Evolutionary conservation across 2,113 vertebrate species (phyloP).

Genomic region (Paracanthobrama guichenoti): DNA sequence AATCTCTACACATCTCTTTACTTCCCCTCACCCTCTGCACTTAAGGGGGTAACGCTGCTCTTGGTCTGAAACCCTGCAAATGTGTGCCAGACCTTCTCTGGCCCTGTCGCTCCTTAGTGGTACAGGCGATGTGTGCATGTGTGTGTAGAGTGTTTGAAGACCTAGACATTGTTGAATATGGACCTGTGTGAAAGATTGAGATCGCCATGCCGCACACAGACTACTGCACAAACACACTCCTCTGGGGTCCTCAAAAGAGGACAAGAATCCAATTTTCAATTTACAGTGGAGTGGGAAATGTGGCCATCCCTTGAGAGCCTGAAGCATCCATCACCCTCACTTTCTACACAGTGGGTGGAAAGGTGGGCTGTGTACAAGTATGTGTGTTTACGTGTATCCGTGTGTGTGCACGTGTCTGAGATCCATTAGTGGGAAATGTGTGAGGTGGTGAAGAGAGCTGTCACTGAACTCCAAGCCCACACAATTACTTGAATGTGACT

Average conservation of each 20-base stretch:
- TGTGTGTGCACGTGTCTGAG: slow-evolving; percentile 9
- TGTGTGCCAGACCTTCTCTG: slow-evolving; percentile 42
- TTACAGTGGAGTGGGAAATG: slow-evolving; percentile 82
- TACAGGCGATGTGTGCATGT: slow-evolving; percentile 42
- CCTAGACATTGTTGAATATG: not conserved
- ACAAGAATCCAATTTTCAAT: slow-evolving; percentile 78
- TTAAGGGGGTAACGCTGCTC: slow-evolving; percentile 37
- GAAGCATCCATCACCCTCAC: slow-evolving; percentile 60
- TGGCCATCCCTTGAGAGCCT: slow-evolving; percentile 61
- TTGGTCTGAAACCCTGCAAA: slow-evolving; percentile 42
- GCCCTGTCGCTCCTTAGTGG: slow-evolving; percentile 51
- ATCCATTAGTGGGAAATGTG: not conserved
- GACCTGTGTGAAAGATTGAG: slow-evolving; percentile 12
- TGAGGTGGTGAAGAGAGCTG: slow-evolving; percentile 6
- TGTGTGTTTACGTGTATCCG: not conserved
- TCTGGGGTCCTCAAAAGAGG: slow-evolving; percentile 67
- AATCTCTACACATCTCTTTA: slow-evolving; percentile 30
- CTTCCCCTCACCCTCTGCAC: slow-evolving; percentile 1
- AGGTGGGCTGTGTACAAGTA: slow-evolving; percentile 51
- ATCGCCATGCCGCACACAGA: slow-evolving; percentile 34
- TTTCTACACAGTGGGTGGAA: slow-evolving; percentile 60
- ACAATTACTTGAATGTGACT: not conserved
- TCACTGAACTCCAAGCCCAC: not conserved
- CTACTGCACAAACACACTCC: slow-evolving; percentile 46
- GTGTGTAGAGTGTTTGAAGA: not conserved